phyloP scores from a whole-genome alignment of 2,797 vertebrate genomes.

The Morelia viridis region DNA sequence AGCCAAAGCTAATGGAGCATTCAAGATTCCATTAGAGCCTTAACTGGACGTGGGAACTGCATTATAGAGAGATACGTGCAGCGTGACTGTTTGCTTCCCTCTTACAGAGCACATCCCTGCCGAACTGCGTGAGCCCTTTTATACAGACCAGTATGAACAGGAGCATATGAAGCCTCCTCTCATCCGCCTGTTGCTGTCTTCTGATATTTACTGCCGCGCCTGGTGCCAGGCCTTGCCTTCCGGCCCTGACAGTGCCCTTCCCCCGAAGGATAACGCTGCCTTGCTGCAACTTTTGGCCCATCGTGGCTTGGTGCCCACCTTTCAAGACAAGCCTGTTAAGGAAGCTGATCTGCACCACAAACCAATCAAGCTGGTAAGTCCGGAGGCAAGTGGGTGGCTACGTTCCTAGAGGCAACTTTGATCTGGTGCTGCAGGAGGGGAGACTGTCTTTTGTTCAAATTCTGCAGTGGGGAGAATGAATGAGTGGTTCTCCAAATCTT shows the following conservation, averaged over 20 bases:
- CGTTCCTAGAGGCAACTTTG: background rate
- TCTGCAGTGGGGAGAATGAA: background rate
- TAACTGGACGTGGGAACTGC: no score
- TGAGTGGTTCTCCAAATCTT: background rate
- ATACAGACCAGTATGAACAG: constrained; percentile 93
- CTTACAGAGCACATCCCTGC: constrained; percentile 84
- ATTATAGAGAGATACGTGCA: background rate
- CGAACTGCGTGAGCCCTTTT: constrained; percentile 92
- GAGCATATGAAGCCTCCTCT: constrained; percentile 93
- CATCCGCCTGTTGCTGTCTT: constrained; percentile 83
- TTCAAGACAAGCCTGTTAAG: constrained; percentile 77
- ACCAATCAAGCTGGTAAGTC: constrained; percentile 89
- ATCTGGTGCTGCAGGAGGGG: background rate
- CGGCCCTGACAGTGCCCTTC: constrained; percentile 51
- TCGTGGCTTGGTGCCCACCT: constrained; percentile 75
- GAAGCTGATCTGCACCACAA: constrained; percentile 83
- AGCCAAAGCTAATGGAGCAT: background rate
- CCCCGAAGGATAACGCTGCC: constrained; percentile 78
- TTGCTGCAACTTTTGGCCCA: constrained; percentile 80
- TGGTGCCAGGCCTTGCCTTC: constrained; percentile 75
- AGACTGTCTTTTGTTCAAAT: background rate
- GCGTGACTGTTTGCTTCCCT: background rate
- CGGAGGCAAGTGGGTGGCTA: background rate
- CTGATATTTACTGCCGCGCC: constrained; percentile 87
- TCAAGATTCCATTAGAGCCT: background rate